Evolutionary conservation across 2,113 vertebrate genomes (phyloP).

Genomic region (Leucoraja erinaceus): DNA sequence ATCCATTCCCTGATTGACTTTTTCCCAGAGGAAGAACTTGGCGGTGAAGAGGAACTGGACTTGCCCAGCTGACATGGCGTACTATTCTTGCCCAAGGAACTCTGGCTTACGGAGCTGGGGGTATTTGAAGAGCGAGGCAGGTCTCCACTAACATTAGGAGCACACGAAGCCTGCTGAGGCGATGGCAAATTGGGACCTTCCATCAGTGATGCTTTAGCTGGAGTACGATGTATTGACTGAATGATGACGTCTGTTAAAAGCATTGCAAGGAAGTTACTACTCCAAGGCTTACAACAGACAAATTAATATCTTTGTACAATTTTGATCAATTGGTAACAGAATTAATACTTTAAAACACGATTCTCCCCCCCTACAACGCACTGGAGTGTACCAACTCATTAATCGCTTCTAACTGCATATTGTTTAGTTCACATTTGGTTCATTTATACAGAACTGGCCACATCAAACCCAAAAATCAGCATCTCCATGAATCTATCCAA

Average conservation of each 20-base stretch:
- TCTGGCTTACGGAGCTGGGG: slow-evolving; percentile 47
- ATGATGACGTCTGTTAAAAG: slow-evolving; percentile 43
- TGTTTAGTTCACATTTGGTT: neutral
- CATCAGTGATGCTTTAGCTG: slow-evolving; percentile 58
- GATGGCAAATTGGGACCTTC: slow-evolving; percentile 57
- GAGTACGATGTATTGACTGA: slow-evolving; percentile 56
- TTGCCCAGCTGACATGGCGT: slow-evolving; percentile 45
- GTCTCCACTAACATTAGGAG: slow-evolving; percentile 65
- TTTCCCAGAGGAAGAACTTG: slow-evolving; percentile 48
- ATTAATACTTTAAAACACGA: neutral
- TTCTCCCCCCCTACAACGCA: too few species aligned
- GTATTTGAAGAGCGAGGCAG: slow-evolving; percentile 77
- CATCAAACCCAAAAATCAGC: neutral
- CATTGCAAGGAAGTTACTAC: neutral
- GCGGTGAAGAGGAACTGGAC: slow-evolving; percentile 44
- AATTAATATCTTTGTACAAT: neutral
- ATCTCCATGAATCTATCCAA: neutral
- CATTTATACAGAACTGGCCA: neutral
- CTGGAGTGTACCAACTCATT: neutral
- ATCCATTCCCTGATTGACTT: slow-evolving; percentile 77
- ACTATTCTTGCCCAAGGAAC: slow-evolving; percentile 41
- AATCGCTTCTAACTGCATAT: neutral
- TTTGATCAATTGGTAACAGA: neutral
- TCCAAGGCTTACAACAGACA: neutral
- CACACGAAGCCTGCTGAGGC: slow-evolving; percentile 67